phyloP scores from a whole-genome alignment of 1,140 invertebrate genomes.

The Acyrthosiphon pisum region DNA sequence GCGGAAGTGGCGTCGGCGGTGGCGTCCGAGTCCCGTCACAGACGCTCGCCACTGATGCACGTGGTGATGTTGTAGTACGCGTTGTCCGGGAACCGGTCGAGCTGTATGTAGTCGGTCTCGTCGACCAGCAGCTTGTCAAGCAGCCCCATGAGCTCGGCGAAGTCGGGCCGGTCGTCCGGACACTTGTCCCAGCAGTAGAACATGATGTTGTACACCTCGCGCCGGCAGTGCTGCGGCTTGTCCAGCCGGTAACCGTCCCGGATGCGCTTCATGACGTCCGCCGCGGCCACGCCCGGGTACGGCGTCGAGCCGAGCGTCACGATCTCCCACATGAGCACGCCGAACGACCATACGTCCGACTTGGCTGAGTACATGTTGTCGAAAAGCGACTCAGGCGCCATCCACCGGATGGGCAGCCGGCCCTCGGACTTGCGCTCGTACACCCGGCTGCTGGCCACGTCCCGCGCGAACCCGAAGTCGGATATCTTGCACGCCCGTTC shows the following conservation, averaged over 20 bases:
- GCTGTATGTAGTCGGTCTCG: conserved; percentile 91
- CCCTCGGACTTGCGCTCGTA: conserved; percentile 93
- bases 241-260: conserved; percentile 84
- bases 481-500: conserved; percentile 91
- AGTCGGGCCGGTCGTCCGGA: conserved; percentile 77
- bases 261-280: conserved; percentile 81
- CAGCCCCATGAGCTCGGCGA: conserved; percentile 78
- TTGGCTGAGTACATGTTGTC: conserved; percentile 91
- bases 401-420: conserved; percentile 78
- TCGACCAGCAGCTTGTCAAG: conserved; percentile 82
- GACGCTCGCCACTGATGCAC: conserved; percentile 80
- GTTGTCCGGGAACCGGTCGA: conserved; percentile 91
- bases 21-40: conserved; percentile 64
- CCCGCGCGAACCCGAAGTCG: conserved; percentile 91
- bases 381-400: conserved; percentile 92
- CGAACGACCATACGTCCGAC: conserved; percentile 93
- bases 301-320: conserved; percentile 89
- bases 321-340: conserved; percentile 91
- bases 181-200: conserved; percentile 92
- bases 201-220: conserved; percentile 92
- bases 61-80: conserved; percentile 91
- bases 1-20: background rate
- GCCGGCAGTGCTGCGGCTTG: conserved; percentile 86
- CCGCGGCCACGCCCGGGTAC: conserved; percentile 84
- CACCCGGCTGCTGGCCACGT: conserved; percentile 81